phyloP scores from a whole-genome alignment of 2,797 vertebrate genomes.

The Siniperca obscura region DNA sequence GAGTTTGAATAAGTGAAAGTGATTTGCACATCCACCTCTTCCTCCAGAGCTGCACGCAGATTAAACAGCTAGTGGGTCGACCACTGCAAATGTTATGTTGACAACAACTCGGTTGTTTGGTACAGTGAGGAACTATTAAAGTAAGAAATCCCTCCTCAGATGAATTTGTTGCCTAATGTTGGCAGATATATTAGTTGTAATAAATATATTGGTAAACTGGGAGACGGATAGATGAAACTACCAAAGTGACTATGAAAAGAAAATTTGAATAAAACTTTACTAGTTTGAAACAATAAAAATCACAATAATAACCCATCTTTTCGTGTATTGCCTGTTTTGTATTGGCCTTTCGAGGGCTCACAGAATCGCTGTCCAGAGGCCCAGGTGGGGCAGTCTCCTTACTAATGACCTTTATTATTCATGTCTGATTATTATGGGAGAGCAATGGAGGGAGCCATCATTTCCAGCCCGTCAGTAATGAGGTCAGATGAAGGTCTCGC shows the following conservation, averaged over 20 bases:
- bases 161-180: background rate
- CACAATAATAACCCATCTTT: background rate
- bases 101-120: slow-evolving; percentile 2
- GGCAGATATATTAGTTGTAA: too few relatives aligned
- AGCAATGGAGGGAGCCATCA: slow-evolving; percentile 55
- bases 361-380: slow-evolving; percentile 37
- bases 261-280: background rate
- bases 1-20: slow-evolving; percentile 52
- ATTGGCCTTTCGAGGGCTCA: slow-evolving; percentile 26
- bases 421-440: slow-evolving; percentile 65
- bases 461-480: slow-evolving; percentile 68
- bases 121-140: background rate
- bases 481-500: slow-evolving; percentile 74
- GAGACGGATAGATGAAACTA: background rate
- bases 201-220: too few relatives aligned
- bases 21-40: slow-evolving; percentile 35
- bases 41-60: slow-evolving; percentile 12
- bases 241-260: too few relatives aligned
- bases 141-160: slow-evolving; percentile 13
- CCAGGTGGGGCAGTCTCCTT: slow-evolving; percentile 55
- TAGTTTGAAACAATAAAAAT: background rate
- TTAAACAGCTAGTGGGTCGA: slow-evolving; percentile 31
- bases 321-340: background rate
- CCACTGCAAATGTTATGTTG: slow-evolving; percentile 1
- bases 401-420: slow-evolving; percentile 76